Evolutionary conservation across 2,888 invertebrate species (phyloP).

Genomic region (Autographa gamma): DNA sequence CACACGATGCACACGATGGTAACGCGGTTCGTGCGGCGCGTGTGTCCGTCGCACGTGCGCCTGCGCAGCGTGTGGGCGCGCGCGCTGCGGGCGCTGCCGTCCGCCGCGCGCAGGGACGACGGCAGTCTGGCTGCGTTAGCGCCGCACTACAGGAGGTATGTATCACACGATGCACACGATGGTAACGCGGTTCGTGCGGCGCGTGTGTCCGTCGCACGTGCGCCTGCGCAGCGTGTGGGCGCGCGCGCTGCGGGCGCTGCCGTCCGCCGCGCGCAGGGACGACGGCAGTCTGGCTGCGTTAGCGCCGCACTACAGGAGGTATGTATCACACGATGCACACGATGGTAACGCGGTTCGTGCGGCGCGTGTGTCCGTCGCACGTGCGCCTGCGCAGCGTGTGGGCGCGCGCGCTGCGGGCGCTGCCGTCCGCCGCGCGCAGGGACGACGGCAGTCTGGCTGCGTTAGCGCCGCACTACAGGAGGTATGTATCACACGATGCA

Average conservation of each 20-base stretch:
- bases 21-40: conserved; percentile 90
- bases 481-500: conserved; percentile 90
- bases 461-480: conserved; percentile 89
- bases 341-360: conserved; percentile 82
- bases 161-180: conserved; percentile 87
- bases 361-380: no score
- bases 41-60: conserved; percentile 84
- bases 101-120: conserved; percentile 89
- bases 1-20: conserved; percentile 91
- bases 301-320: conserved; percentile 76
- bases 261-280: conserved; percentile 56
- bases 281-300: conserved; percentile 87
- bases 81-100: conserved; percentile 88
- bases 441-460: conserved; percentile 87
- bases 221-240: no score
- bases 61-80: conserved; percentile 90
- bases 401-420: conserved; percentile 81
- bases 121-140: conserved; percentile 88
- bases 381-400: conserved; percentile 86
- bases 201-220: conserved; percentile 75
- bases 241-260: conserved; percentile 84
- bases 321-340: conserved; percentile 81
- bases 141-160: conserved; percentile 90
- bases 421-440: conserved; percentile 72
- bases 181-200: conserved; percentile 88